These are phyloP conservation scores for Emmelina monodactyla DNA, from an alignment of 2,888 invertebrate genomes.

Conservation along the genomic window DNA sequence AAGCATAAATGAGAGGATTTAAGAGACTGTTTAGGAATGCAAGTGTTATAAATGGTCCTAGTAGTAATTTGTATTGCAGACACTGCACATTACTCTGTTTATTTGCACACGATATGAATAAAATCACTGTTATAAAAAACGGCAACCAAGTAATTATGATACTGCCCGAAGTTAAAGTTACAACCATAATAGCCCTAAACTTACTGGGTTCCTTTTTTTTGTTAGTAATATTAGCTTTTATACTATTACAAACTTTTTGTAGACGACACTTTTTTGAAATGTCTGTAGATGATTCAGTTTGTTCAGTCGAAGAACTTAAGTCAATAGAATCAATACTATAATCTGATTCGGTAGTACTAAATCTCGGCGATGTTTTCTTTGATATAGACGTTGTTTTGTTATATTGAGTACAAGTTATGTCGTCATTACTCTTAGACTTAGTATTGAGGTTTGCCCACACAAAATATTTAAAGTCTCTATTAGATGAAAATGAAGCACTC, in stretches of 20 bases:
- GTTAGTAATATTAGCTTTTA: constrained; percentile 13
- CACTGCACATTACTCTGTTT: constrained; percentile 51
- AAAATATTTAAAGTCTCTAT: not conserved
- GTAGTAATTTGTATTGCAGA: constrained; percentile 46
- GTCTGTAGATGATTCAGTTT: not conserved
- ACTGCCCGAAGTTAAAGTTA: constrained; percentile 67
- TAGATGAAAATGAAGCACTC: constrained; percentile 39
- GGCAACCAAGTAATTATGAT: constrained; percentile 71
- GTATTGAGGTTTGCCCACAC: constrained; percentile 18
- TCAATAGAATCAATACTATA: constrained; percentile 35
- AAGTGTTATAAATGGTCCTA: constrained; percentile 67
- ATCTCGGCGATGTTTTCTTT: constrained; percentile 16
- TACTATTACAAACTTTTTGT: not conserved
- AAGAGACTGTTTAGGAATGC: constrained; percentile 69
- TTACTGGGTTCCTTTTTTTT: constrained; percentile 48
- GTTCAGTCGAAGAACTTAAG: constrained; percentile 18
- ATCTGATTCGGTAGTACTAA: constrained; percentile 24
- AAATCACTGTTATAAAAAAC: constrained; percentile 64
- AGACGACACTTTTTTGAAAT: not conserved
- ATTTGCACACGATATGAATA: constrained; percentile 62
- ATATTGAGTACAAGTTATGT: constrained; percentile 22
- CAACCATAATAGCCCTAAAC: constrained; percentile 70
- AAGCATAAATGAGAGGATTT: constrained; percentile 73
- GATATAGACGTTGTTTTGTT: constrained; percentile 13
- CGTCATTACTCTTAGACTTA: constrained; percentile 36